These are phyloP conservation scores for Hypocryptadius cinnamomeus DNA, from an alignment of 2,113 vertebrate genomes.

Conservation along the genomic window DNA sequence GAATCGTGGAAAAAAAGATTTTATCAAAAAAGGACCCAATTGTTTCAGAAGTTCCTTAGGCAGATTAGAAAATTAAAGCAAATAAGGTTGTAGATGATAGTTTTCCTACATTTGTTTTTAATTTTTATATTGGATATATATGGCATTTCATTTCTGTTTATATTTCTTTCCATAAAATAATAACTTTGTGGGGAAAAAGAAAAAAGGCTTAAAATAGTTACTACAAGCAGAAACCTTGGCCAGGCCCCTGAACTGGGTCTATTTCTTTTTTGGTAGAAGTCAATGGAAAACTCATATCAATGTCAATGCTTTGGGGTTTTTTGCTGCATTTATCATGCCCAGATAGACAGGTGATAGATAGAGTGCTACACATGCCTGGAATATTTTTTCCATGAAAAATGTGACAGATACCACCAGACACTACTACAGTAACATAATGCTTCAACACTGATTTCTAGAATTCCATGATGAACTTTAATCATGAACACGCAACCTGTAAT, in stretches of 20 bases:
- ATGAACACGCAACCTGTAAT: background rate
- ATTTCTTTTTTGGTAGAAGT: background rate
- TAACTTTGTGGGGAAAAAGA: background rate
- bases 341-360: constrained; percentile 21
- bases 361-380: background rate
- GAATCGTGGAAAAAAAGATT: constrained; percentile 6
- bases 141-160: background rate
- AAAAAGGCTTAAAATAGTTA: background rate
- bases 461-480: background rate
- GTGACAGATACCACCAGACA: background rate
- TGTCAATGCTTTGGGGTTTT: background rate
- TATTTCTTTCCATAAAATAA: background rate
- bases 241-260: background rate
- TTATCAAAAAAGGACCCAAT: background rate
- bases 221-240: background rate
- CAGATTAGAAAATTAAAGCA: background rate
- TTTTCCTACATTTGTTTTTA: background rate
- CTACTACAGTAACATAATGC: background rate
- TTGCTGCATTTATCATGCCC: background rate
- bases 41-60: background rate
- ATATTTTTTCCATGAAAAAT: background rate
- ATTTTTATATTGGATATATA: background rate
- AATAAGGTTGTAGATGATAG: background rate
- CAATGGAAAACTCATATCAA: background rate
- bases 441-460: background rate